Evolutionary conservation across 64 coral and sea anemone genomes (phyloP).

Genomic region (Montipora cactus): DNA sequence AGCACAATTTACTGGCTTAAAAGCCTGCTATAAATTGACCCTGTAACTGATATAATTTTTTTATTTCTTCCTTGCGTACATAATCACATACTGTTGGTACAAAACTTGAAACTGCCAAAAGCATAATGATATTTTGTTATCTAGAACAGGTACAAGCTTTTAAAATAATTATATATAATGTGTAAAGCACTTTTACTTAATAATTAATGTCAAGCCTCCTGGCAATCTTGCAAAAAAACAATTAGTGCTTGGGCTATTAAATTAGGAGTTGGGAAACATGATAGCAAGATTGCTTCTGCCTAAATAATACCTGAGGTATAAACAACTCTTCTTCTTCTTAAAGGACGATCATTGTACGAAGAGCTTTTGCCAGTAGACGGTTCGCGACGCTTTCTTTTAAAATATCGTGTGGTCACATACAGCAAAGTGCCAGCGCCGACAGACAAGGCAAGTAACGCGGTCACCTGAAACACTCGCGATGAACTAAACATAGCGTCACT

Average conservation of each 20-base stretch:
- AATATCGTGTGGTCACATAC: slow-evolving; percentile 78
- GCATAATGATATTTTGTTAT: too few relatives aligned
- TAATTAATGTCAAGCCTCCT: neutral
- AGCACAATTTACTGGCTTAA: too few relatives aligned
- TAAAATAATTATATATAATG: neutral
- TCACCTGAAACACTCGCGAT: slow-evolving; percentile 28
- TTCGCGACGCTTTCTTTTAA: slow-evolving; percentile 84
- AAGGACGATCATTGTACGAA: slow-evolving; percentile 73
- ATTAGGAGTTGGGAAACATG: neutral
- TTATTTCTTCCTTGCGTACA: too few relatives aligned
- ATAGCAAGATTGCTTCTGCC: neutral
- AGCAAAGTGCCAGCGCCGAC: slow-evolving; percentile 81
- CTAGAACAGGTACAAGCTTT: too few relatives aligned
- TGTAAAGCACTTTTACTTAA: neutral
- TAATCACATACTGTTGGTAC: too few relatives aligned
- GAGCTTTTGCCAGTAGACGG: slow-evolving; percentile 77
- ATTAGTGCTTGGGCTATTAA: too few relatives aligned
- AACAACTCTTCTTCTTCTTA: slow-evolving; percentile 37
- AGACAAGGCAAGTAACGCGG: slow-evolving; percentile 42
- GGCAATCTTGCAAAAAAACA: neutral
- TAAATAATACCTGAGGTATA: slow-evolving; percentile 27
- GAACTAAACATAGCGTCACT: slow-evolving; percentile 25
- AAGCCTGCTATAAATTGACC: too few relatives aligned
- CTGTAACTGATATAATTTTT: too few relatives aligned
- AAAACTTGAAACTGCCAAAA: too few relatives aligned